A percentile compares a stretch with the other conserved stretches of the same genome.
Evolutionary conservation across 2,888 invertebrate species (phyloP).

Genomic region (Cosmia pyralina): DNA sequence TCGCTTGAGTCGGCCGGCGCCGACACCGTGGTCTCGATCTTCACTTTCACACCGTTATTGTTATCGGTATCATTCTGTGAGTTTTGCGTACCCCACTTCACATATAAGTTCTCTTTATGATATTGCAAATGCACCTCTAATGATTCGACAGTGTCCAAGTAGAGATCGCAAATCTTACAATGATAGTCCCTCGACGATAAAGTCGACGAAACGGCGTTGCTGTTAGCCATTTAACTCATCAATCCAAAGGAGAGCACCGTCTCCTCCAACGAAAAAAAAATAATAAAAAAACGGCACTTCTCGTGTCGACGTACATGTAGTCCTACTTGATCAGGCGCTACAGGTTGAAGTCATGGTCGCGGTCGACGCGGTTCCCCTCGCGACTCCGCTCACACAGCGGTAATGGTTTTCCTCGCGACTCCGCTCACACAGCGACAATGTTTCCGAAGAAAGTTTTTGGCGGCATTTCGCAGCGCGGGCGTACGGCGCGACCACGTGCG

Average conservation of each 20-base stretch:
- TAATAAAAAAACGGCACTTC: slow-evolving; percentile 86
- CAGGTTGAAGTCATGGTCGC: slow-evolving; percentile 85
- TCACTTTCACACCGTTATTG: slow-evolving; percentile 92
- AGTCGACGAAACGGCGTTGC: slow-evolving; percentile 88
- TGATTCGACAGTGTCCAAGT: slow-evolving; percentile 94
- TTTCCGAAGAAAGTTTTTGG: slow-evolving; percentile 88
- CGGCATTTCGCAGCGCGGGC: slow-evolving; percentile 86
- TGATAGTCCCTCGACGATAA: slow-evolving; percentile 91
- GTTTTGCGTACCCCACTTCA: slow-evolving; percentile 93
- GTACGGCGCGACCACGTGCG: slow-evolving; percentile 86
- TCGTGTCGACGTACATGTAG: slow-evolving; percentile 86
- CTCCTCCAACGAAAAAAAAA: slow-evolving; percentile 89
- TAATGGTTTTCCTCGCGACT: slow-evolving; percentile 76
- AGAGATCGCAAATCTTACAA: slow-evolving; percentile 94
- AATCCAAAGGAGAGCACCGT: slow-evolving; percentile 86
- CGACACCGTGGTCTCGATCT: slow-evolving; percentile 90
- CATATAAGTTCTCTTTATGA: slow-evolving; percentile 94
- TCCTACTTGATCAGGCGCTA: slow-evolving; percentile 82
- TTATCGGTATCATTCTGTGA: slow-evolving; percentile 91
- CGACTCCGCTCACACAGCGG: slow-evolving; percentile 79
- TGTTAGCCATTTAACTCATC: slow-evolving; percentile 90
- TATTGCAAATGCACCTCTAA: slow-evolving; percentile 95
- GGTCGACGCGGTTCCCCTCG: slow-evolving; percentile 73
- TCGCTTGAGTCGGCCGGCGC: slow-evolving; percentile 95
- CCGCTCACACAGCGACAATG: slow-evolving; percentile 82